Evolutionary conservation across 2,113 vertebrate genomes (phyloP).

Genomic region (Pterocles gutturalis): DNA sequence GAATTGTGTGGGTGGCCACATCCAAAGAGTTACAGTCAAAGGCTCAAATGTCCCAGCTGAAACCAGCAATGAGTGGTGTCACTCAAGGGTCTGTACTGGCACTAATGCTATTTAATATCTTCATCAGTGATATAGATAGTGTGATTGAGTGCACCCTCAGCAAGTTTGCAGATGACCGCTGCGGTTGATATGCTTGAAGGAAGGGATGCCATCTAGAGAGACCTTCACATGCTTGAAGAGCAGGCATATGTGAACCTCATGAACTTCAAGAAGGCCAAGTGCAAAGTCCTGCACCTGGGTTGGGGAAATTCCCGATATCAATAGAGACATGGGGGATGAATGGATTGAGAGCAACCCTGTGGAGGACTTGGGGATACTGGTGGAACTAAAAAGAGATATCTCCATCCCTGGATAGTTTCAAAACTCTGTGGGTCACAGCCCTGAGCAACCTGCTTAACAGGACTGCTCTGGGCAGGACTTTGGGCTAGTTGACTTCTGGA

Average conservation of each 20-base stretch:
- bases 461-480: neutral
- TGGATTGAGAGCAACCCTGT: neutral
- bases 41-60: neutral
- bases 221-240: neutral
- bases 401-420: neutral
- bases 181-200: neutral
- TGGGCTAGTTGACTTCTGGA: neutral
- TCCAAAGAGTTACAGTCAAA: neutral
- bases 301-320: neutral
- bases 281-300: neutral
- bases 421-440: neutral
- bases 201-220: neutral
- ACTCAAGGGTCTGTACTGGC: neutral
- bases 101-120: neutral
- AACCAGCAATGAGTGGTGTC: neutral
- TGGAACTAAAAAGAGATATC: neutral
- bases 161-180: neutral
- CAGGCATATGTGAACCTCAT: neutral
- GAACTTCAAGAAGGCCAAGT: neutral
- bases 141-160: neutral
- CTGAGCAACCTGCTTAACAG: neutral
- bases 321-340: fast-evolving
- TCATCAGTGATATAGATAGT: neutral
- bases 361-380: neutral
- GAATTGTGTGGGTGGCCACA: neutral